These are phyloP conservation scores for Synanceia verrucosa DNA, from an alignment of 2,797 vertebrate genomes.

Conservation along the genomic window DNA sequence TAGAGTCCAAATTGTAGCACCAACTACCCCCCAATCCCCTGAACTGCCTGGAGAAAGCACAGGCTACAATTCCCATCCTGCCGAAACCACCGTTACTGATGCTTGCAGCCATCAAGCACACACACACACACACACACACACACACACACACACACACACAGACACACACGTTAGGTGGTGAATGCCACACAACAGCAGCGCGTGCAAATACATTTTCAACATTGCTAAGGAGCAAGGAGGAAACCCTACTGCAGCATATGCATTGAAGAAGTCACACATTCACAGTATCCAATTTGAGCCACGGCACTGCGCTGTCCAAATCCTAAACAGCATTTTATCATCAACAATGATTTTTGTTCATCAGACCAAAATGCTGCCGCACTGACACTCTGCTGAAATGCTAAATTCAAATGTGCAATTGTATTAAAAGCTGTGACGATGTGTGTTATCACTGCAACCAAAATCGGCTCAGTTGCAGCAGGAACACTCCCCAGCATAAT, in stretches of 20 bases:
- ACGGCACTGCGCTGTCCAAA: slow-evolving; percentile 11
- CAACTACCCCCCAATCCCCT: slow-evolving; percentile 62
- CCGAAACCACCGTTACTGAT: slow-evolving; percentile 30
- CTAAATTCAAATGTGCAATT: background rate
- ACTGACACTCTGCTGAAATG: slow-evolving; percentile 2
- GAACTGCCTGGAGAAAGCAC: slow-evolving; percentile 62
- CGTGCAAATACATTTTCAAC: background rate
- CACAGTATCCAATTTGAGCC: background rate
- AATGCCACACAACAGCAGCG: background rate
- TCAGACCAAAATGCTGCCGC: slow-evolving; percentile 7
- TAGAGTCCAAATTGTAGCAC: slow-evolving; percentile 76
- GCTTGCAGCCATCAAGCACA: slow-evolving; percentile 16
- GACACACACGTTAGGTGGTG: slow-evolving; percentile 1
- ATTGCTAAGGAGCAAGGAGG: background rate
- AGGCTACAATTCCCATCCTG: slow-evolving; percentile 53
- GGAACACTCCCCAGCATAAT: slow-evolving; percentile 1
- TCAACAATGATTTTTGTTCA: slow-evolving; percentile 13
- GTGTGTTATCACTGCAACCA: background rate
- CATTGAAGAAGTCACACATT: background rate
- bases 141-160: slow-evolving; percentile 6
- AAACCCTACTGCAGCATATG: background rate
- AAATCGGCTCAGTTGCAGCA: slow-evolving; percentile 4
- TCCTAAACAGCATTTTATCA: background rate
- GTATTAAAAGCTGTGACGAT: background rate
- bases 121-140: too few relatives aligned